Conservation (phyloP, 2,113 vertebrate genomes). For the Toxotes chatareus region DNA sequence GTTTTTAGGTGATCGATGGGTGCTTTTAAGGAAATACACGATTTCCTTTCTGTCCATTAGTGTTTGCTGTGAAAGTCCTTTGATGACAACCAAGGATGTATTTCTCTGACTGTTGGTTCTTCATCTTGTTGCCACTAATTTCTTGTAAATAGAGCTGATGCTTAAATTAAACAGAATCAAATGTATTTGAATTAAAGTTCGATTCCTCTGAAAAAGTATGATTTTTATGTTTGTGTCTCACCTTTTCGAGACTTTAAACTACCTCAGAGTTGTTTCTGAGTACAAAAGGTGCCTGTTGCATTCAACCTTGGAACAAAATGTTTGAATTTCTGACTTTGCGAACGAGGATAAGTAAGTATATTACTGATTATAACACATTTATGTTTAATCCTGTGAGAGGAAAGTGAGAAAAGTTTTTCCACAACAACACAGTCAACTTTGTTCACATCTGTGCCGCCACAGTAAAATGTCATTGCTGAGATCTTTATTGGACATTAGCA, state of each 20-base stretch:
- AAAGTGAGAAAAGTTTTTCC: slow-evolving; percentile 49
- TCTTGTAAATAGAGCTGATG: slow-evolving; percentile 58
- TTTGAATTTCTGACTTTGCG: background rate
- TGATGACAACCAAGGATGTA: slow-evolving; percentile 4
- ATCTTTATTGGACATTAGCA: slow-evolving; percentile 71
- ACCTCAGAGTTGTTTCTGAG: slow-evolving; percentile 24
- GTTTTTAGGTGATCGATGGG: slow-evolving; percentile 38
- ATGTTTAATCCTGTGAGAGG: slow-evolving; percentile 34
- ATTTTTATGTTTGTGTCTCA: background rate
- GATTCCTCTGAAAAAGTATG: slow-evolving; percentile 24
- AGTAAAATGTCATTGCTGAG: slow-evolving; percentile 68
- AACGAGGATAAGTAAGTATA: background rate
- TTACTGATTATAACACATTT: background rate
- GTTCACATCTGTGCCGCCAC: slow-evolving; percentile 42
- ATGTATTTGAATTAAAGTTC: slow-evolving; percentile 53
- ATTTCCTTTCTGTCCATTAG: slow-evolving; percentile 14
- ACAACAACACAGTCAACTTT: slow-evolving; percentile 28
- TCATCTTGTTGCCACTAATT: slow-evolving; percentile 30
- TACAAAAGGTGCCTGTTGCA: background rate
- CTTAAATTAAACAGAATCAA: slow-evolving; percentile 39
- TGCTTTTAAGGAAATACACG: slow-evolving; percentile 50
- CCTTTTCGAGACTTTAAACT: background rate
- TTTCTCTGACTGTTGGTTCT: background rate
- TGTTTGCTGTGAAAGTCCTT: slow-evolving; percentile 26
- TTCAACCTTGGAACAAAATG: slow-evolving; percentile 26